These are phyloP conservation scores for Labeo catla DNA, from an alignment of 2,113 vertebrate genomes.

Conservation along the genomic window DNA sequence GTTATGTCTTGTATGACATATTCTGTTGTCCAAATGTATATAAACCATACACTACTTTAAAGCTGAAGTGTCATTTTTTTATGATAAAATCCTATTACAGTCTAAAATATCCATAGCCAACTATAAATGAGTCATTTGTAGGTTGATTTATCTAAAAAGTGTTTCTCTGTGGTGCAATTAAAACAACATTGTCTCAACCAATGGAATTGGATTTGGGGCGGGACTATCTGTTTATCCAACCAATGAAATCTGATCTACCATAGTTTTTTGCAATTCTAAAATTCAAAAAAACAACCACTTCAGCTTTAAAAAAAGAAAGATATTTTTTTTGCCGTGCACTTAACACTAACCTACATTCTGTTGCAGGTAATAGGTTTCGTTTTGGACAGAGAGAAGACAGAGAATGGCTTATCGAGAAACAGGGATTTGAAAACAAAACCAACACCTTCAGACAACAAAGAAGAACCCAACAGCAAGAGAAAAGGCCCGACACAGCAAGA, in stretches of 20 bases:
- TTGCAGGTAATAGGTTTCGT: not conserved
- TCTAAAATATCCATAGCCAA: not conserved
- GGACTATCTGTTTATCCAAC: not conserved
- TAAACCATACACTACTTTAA: not conserved
- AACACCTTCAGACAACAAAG: constrained; percentile 54
- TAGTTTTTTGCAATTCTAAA: not conserved
- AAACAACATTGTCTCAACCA: not conserved
- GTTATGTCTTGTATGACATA: not conserved
- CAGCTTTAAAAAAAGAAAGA: not conserved
- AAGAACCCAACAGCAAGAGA: constrained; percentile 48
- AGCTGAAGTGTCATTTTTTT: not conserved
- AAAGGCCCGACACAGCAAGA: constrained; percentile 54
- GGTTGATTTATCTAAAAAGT: not conserved
- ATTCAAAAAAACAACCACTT: not conserved
- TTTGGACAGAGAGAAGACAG: constrained; percentile 40
- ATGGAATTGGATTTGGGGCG: not conserved
- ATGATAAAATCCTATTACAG: too few species aligned
- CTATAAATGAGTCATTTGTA: not conserved
- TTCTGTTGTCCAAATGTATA: not conserved
- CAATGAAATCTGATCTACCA: not conserved
- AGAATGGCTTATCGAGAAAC: constrained; percentile 52
- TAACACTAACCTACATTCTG: not conserved
- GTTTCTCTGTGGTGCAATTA: not conserved
- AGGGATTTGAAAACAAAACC: constrained; percentile 52
- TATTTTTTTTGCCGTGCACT: too few species aligned